Evolutionary conservation across 2,797 vertebrate species (phyloP).

Genomic region (Euphonia xanthogaster): DNA sequence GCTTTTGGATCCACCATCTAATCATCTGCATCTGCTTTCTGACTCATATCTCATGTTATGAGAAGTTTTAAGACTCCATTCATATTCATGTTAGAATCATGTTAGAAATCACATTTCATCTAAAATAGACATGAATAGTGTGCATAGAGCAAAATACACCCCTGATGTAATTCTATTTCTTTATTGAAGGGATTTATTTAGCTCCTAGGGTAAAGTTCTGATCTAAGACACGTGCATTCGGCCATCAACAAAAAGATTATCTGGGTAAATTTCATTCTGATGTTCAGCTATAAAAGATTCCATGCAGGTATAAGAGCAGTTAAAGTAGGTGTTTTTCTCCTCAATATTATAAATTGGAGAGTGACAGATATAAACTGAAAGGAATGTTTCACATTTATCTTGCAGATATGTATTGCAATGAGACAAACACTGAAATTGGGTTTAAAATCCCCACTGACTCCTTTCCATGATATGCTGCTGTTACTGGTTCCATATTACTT

Average conservation of each 20-base stretch:
- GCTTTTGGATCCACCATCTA: not conserved
- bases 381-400: not conserved
- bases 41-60: not conserved
- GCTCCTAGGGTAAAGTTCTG: not conserved
- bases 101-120: not conserved
- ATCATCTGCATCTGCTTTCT: not conserved
- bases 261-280: not conserved
- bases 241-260: not conserved
- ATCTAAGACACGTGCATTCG: not conserved
- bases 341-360: not conserved
- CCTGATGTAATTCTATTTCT: not conserved
- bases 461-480: not conserved
- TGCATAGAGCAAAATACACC: not conserved
- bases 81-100: not conserved
- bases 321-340: not conserved
- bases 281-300: not conserved
- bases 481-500: not conserved
- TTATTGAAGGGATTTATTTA: not conserved
- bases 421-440: not conserved
- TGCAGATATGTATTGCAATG: not conserved
- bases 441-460: not conserved
- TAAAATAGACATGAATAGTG: not conserved
- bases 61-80: not conserved
- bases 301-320: not conserved
- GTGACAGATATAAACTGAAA: not conserved